phyloP scores from a whole-genome alignment of 2,797 vertebrate species.

The Mus minutoides region DNA sequence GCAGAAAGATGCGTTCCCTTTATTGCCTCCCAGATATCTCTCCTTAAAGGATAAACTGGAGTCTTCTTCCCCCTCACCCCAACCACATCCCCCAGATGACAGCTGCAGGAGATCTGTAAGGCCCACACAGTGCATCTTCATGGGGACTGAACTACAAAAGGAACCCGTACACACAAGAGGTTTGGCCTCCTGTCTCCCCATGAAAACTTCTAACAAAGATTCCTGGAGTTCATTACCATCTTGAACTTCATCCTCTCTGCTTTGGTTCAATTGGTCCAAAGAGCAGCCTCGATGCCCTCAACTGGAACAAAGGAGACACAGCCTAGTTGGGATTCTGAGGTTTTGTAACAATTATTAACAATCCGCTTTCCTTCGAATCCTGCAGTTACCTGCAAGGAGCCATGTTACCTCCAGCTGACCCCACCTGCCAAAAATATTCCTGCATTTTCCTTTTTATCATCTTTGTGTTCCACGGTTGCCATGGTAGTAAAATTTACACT shows the following conservation, averaged over 20 bases:
- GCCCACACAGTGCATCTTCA: not conserved
- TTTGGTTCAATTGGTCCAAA: not conserved
- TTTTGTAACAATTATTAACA: slow-evolving; percentile 41
- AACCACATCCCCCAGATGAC: not conserved
- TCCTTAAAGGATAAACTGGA: slow-evolving; percentile 33
- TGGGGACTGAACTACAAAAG: not conserved
- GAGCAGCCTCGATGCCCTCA: not conserved
- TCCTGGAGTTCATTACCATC: not conserved
- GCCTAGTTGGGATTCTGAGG: not conserved
- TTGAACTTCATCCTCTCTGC: not conserved
- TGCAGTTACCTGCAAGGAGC: slow-evolving; percentile 59
- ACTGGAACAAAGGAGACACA: not conserved
- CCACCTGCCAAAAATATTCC: slow-evolving; percentile 75
- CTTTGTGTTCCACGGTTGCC: slow-evolving; percentile 76
- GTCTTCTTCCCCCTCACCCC: not conserved
- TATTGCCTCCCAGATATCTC: not conserved
- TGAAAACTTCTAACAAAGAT: not conserved
- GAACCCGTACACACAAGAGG: not conserved
- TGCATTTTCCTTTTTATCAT: slow-evolving; percentile 70
- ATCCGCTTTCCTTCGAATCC: slow-evolving; percentile 21
- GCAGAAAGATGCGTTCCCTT: not conserved
- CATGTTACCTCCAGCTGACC: slow-evolving; percentile 71
- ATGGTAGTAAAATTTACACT: slow-evolving; percentile 80
- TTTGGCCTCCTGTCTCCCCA: not conserved
- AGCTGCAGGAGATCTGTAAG: not conserved